A percentile compares a stretch with the other conserved stretches of the same genome.
These are phyloP conservation scores for Scaptodrosophila lebanonensis DNA, from an alignment of 1,140 invertebrate species.

Conservation along the genomic window DNA sequence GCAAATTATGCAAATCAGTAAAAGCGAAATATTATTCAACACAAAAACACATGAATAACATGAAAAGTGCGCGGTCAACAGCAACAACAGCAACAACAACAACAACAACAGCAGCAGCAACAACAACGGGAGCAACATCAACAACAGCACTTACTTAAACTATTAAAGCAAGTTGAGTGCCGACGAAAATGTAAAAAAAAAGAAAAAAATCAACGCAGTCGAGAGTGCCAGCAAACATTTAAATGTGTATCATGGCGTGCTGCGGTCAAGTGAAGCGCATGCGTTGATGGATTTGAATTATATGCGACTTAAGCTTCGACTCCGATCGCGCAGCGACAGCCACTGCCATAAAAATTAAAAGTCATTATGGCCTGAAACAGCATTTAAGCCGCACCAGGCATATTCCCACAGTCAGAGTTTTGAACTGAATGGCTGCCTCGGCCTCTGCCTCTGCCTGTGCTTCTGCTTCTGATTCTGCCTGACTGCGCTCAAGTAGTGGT, in stretches of 20 bases:
- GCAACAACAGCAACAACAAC: not conserved
- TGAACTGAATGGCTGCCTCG: too few species aligned
- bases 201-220: conserved; percentile 8
- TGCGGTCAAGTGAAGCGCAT: conserved; percentile 69
- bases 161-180: conserved; percentile 69
- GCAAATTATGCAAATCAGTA: conserved; percentile 30
- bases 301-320: conserved; percentile 72
- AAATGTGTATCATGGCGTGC: conserved; percentile 70
- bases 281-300: conserved; percentile 76
- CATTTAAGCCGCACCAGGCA: conserved; percentile 65
- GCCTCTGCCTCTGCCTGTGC: too few species aligned
- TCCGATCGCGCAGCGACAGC: too few species aligned
- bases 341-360: conserved; percentile 76
- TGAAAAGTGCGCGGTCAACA: too few species aligned
- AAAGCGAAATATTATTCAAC: conserved; percentile 9
- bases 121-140: conserved; percentile 34
- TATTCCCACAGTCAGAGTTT: conserved; percentile 65
- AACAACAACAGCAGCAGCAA: not conserved
- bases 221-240: conserved; percentile 46
- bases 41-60: not conserved
- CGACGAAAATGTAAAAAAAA: conserved; percentile 21
- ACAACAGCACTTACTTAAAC: conserved; percentile 68
- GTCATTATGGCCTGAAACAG: conserved; percentile 73
- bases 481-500: too few species aligned
- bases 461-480: too few species aligned